A percentile compares a stretch with the other conserved stretches of the same genome.
Evolutionary conservation across 2,113 vertebrate genomes (phyloP).

Genomic region (Sardina pilchardus): DNA sequence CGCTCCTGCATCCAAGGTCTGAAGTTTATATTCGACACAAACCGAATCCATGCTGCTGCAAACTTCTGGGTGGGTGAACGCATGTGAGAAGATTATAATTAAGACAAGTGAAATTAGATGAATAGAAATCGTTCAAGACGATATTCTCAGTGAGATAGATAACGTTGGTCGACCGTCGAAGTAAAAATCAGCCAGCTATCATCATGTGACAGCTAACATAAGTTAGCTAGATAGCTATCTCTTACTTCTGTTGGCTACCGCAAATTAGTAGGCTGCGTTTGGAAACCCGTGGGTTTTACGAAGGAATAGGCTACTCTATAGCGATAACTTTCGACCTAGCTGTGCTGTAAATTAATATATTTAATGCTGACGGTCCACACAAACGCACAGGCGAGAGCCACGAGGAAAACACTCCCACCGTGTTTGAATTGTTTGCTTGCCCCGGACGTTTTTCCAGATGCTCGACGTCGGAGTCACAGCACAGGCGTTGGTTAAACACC

Average conservation of each 20-base stretch:
- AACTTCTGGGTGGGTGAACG: conserved; percentile 1
- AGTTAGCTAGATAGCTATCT: background rate
- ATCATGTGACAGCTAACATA: background rate
- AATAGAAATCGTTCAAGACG: too few relatives aligned
- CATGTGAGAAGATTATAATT: background rate
- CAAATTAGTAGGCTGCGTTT: background rate
- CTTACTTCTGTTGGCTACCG: background rate
- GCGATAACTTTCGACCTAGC: background rate
- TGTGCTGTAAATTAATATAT: background rate
- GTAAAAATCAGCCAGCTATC: background rate
- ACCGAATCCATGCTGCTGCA: conserved; percentile 70
- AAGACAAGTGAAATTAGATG: too few relatives aligned
- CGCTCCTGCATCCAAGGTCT: conserved; percentile 74
- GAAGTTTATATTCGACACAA: conserved; percentile 78
- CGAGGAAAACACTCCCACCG: conserved; percentile 15
- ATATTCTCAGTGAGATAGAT: background rate
- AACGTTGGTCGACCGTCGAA: background rate
- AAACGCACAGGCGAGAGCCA: background rate
- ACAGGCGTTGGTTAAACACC: background rate
- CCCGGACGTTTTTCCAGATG: conserved; percentile 9
- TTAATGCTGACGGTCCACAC: background rate
- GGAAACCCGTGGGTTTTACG: background rate
- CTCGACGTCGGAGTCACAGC: background rate
- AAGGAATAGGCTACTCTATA: background rate
- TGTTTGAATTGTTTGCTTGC: background rate